Conservation (phyloP, 1,140 invertebrate species). For the Drosophila equinoxialis region DNA sequence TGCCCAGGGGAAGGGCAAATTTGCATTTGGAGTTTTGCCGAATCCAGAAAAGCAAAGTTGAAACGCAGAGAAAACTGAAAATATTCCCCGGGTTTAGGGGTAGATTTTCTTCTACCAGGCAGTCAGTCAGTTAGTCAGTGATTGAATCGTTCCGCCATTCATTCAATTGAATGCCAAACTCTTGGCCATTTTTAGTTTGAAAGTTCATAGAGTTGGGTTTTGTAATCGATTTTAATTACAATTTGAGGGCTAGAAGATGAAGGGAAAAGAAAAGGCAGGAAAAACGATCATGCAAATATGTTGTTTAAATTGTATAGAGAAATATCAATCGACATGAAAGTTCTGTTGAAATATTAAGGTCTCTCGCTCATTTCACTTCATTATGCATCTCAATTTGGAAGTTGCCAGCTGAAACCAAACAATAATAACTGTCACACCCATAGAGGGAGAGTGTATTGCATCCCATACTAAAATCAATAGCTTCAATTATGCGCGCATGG, state of each 20-base stretch:
- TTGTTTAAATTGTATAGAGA: no score
- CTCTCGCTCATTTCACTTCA: not conserved
- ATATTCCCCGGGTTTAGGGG: not conserved
- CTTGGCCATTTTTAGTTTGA: not conserved
- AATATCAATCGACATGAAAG: no score
- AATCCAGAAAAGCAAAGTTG: not conserved
- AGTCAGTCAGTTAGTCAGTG: conserved; percentile 10
- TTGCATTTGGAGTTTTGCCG: conserved; percentile 20
- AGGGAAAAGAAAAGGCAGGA: not conserved
- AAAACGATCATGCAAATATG: no score
- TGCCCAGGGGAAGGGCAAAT: conserved; percentile 15
- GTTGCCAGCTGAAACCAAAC: not conserved
- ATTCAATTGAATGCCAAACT: conserved; percentile 19
- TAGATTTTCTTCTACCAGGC: not conserved
- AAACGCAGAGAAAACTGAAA: conserved; percentile 1
- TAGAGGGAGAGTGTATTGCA: conserved; percentile 2
- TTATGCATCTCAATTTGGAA: conserved; percentile 6
- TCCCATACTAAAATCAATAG: conserved; percentile 54
- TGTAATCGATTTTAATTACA: conserved; percentile 29
- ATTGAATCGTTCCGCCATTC: conserved; percentile 12
- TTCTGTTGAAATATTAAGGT: not conserved
- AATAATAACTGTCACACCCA: conserved; percentile 3
- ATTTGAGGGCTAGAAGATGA: not conserved
- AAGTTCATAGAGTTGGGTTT: not conserved
- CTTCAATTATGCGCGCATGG: conserved; percentile 69